Conservation (phyloP, 2,113 vertebrate genomes). For the Oreotragus oreotragus region DNA sequence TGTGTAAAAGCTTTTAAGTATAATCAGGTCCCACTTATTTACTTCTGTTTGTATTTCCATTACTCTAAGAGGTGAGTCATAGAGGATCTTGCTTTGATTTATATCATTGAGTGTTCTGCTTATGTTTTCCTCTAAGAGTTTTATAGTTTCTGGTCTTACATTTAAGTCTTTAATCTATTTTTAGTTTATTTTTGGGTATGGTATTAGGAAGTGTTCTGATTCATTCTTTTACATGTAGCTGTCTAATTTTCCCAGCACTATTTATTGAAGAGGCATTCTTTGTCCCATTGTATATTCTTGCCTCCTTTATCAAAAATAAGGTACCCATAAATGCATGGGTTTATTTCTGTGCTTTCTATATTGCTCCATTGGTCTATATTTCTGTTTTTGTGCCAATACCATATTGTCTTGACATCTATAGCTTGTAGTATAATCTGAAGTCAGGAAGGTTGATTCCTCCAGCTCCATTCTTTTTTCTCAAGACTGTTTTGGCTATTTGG, state of each 20-base stretch:
- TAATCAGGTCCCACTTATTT: background rate
- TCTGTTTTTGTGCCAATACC: background rate
- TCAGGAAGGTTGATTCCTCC: background rate
- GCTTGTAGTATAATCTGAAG: background rate
- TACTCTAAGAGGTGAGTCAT: background rate
- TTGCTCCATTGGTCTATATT: background rate
- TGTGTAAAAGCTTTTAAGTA: background rate
- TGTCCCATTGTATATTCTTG: background rate
- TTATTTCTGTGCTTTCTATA: background rate
- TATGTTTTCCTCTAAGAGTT: background rate
- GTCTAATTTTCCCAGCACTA: background rate
- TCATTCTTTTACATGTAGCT: background rate
- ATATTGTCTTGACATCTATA: accelerated
- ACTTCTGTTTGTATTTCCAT: background rate
- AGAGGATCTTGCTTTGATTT: background rate
- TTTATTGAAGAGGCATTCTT: background rate
- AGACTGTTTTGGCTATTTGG: background rate
- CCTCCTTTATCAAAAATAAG: background rate
- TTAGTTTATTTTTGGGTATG: background rate
- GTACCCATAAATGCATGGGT: background rate
- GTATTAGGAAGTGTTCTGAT: background rate
- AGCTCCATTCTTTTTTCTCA: background rate
- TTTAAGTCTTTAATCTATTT: background rate
- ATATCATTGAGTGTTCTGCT: background rate
- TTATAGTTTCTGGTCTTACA: background rate